Conservation (phyloP, 2,113 vertebrate species). For the Corydoras maculifer region DNA sequence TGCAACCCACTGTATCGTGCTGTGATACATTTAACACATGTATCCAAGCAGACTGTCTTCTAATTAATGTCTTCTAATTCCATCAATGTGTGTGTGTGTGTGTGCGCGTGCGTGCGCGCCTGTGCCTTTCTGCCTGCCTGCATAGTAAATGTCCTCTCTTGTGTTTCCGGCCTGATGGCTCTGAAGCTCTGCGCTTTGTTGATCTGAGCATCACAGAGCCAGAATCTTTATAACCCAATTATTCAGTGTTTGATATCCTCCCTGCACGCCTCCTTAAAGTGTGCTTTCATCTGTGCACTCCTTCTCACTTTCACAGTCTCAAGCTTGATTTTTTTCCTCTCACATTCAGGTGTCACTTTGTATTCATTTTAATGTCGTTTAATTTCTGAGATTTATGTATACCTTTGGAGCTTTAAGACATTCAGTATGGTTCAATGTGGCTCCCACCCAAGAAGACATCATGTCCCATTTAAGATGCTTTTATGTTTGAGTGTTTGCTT, state of each 20-base stretch:
- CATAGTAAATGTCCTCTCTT: constrained; percentile 32
- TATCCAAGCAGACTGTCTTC: not conserved
- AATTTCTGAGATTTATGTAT: too few species aligned
- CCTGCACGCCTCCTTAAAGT: constrained; percentile 20
- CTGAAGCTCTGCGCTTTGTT: constrained; percentile 29
- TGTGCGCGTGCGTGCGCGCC: constrained; percentile 16
- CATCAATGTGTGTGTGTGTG: not conserved
- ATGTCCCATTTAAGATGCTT: too few species aligned
- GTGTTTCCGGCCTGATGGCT: constrained; percentile 34
- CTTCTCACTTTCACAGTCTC: constrained; percentile 15
- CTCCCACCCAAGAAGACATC: too few species aligned
- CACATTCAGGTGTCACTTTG: constrained; percentile 51
- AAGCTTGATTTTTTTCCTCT: constrained; percentile 30
- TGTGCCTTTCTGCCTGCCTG: too few species aligned
- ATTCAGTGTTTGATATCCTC: constrained; percentile 40
- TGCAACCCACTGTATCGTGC: too few species aligned
- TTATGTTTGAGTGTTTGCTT: too few species aligned
- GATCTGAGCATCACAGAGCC: constrained; percentile 37
- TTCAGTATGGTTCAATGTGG: too few species aligned
- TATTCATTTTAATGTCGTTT: too few species aligned
- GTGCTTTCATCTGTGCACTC: constrained; percentile 39
- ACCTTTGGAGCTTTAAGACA: too few species aligned
- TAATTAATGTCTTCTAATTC: not conserved
- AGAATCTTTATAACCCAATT: constrained; percentile 39
- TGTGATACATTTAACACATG: not conserved